Conservation (phyloP, 2,797 vertebrate species). For the Capromys pilorides region DNA sequence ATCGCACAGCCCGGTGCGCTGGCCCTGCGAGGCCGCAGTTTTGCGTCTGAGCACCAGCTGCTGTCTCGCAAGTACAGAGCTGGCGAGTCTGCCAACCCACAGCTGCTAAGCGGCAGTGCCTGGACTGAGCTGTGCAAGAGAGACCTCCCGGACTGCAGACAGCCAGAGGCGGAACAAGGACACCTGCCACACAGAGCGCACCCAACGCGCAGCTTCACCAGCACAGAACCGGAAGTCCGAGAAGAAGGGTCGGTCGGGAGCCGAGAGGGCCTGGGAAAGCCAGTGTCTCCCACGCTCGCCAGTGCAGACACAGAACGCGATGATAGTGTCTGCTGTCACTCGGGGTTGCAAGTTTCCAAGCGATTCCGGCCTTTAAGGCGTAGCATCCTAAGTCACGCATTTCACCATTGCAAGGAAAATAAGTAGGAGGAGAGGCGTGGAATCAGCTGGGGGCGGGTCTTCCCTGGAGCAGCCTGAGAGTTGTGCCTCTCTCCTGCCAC, state of each 20-base stretch:
- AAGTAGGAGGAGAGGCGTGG: neutral
- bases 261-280: neutral
- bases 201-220: neutral
- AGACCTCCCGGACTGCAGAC: neutral
- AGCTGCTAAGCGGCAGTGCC: neutral
- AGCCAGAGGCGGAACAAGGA: neutral
- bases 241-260: neutral
- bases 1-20: neutral
- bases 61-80: neutral
- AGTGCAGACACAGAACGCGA: neutral
- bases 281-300: neutral
- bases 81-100: neutral
- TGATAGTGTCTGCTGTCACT: neutral
- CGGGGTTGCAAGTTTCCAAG: neutral
- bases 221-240: neutral
- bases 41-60: neutral
- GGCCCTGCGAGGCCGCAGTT: neutral
- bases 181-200: neutral
- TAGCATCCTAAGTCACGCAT: neutral
- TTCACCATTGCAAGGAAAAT: neutral
- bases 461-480: neutral
- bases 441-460: neutral
- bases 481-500: slow-evolving; percentile 35
- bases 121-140: neutral
- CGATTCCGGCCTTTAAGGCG: neutral